These are phyloP conservation scores for Capreolus pygargus DNA, from an alignment of 2,113 vertebrate species.

Conservation along the genomic window DNA sequence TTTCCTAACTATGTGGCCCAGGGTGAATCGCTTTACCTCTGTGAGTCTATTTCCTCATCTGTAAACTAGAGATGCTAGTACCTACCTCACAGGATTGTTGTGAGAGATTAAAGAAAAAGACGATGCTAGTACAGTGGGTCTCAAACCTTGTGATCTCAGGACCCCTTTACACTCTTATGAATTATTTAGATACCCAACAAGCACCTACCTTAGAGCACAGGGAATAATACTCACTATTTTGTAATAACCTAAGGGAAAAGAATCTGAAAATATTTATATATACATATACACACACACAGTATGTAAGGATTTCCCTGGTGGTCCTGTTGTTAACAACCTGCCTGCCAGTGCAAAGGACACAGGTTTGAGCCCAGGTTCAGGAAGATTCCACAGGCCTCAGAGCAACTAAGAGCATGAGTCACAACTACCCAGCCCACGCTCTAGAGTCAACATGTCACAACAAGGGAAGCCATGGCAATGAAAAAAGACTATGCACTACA, in stretches of 20 bases:
- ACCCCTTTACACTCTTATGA: not conserved
- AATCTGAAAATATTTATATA: not conserved
- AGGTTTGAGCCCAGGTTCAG: not conserved
- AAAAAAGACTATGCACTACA: not conserved
- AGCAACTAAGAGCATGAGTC: not conserved
- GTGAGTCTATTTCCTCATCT: not conserved
- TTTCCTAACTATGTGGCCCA: not conserved
- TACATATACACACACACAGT: not conserved
- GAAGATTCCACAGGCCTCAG: not conserved
- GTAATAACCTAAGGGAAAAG: not conserved
- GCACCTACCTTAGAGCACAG: not conserved
- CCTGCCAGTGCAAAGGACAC: not conserved
- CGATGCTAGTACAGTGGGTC: accelerated
- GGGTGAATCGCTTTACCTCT: not conserved
- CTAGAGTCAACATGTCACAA: not conserved
- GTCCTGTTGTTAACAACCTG: not conserved
- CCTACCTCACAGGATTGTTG: not conserved
- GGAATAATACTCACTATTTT: not conserved
- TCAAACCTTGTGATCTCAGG: not conserved
- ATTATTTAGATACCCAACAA: not conserved
- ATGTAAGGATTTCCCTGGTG: not conserved
- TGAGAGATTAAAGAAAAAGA: not conserved
- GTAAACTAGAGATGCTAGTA: not conserved
- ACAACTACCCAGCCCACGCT: not conserved
- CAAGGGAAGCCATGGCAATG: not conserved